Conservation (phyloP, 2,888 invertebrate species). For the Subacronicta megacephala region DNA sequence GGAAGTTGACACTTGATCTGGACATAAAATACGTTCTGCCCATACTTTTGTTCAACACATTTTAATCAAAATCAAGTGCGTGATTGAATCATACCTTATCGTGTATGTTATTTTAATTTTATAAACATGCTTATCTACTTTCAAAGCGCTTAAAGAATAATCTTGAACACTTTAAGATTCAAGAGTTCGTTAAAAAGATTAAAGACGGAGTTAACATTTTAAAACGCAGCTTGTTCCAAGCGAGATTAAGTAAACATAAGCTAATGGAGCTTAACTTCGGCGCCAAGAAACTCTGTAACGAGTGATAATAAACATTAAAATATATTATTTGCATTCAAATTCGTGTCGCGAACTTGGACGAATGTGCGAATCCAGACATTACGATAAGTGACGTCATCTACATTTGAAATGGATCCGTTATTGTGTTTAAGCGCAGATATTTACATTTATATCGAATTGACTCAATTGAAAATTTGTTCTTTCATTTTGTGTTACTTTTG, state of each 20-base stretch:
- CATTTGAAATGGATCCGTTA: constrained; percentile 44
- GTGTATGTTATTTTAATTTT: constrained; percentile 4
- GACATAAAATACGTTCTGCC: neutral
- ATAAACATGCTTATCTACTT: neutral
- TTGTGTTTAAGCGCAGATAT: constrained; percentile 21
- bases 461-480: constrained; percentile 18
- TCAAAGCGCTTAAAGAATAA: constrained; percentile 18
- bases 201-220: constrained; percentile 32
- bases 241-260: constrained; percentile 46
- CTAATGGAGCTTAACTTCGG: constrained; percentile 27
- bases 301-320: constrained; percentile 38
- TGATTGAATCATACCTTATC: no score
- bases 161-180: constrained; percentile 24
- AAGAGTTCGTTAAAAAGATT: constrained; percentile 40
- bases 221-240: constrained; percentile 35
- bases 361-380: constrained; percentile 31
- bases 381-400: constrained; percentile 37
- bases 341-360: constrained; percentile 27
- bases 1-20: neutral
- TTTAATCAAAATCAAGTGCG: neutral
- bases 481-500: constrained; percentile 9
- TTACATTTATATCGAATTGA: constrained; percentile 37
- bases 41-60: no score
- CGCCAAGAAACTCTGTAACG: constrained; percentile 29
- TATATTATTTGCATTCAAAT: constrained; percentile 48